Evolutionary conservation across 37 sponge, comb jelly and placozoan species (phyloP).

Genomic region (Crambe crambe): DNA sequence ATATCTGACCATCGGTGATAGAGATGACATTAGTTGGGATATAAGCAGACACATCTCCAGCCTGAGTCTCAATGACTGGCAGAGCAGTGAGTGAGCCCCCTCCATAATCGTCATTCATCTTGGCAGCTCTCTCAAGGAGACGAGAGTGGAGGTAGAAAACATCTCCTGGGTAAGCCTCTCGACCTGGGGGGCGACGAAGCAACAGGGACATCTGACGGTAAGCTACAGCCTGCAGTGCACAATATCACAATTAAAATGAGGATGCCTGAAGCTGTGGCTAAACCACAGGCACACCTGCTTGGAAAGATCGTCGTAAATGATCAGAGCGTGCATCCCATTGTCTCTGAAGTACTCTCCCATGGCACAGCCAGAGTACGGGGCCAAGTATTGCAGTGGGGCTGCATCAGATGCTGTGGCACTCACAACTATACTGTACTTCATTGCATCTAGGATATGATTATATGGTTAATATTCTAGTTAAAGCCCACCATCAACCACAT

Average conservation of each 20-base stretch:
- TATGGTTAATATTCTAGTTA: background rate
- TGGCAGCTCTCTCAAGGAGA: constrained; percentile 98
- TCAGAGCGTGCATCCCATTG: constrained; percentile 97
- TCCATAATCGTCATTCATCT: constrained; percentile 97
- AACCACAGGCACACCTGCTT: constrained; percentile 71
- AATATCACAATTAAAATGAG: background rate
- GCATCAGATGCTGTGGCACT: constrained; percentile 99
- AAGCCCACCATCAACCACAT: background rate
- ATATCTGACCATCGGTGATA: constrained; percentile 99
- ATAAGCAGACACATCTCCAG: constrained; percentile 99
- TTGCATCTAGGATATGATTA: constrained; percentile 71
- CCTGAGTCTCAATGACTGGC: constrained; percentile 99
- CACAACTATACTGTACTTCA: constrained; percentile 97
- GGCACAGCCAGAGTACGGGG: constrained; percentile 98
- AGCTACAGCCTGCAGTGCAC: constrained; percentile 85
- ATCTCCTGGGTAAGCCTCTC: constrained; percentile 99
- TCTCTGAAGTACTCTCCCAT: constrained; percentile 99
- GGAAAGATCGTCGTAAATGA: constrained; percentile 99
- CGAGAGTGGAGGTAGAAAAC: constrained; percentile 99
- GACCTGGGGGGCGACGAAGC: constrained; percentile 96
- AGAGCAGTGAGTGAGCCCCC: constrained; percentile 99
- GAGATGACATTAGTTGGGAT: constrained; percentile 99
- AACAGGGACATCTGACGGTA: constrained; percentile 99
- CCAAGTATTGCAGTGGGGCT: constrained; percentile 97
- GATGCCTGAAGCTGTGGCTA: background rate